phyloP scores from a whole-genome alignment of 1,140 invertebrate species.

The Drosophila pruinosa region DNA sequence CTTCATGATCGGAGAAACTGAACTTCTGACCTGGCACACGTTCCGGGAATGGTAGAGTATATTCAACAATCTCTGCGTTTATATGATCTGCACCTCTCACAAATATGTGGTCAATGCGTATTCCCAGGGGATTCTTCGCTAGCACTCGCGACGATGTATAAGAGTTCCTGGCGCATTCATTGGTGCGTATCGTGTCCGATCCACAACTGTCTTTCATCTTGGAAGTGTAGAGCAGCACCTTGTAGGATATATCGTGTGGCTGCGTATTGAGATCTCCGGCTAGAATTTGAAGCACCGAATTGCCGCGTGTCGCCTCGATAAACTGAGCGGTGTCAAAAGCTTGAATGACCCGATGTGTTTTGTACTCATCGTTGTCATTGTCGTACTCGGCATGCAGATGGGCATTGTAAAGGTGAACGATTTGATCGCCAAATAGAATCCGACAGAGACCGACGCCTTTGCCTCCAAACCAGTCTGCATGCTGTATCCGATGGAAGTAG shows the following conservation, averaged over 20 bases:
- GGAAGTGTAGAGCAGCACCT: conserved; percentile 82
- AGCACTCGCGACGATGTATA: conserved; percentile 87
- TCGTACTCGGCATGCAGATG: conserved; percentile 99
- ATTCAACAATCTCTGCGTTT: conserved; percentile 86
- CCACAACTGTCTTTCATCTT: conserved; percentile 83
- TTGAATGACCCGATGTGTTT: conserved; percentile 94
- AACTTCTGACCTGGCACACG: conserved; percentile 88
- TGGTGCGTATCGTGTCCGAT: conserved; percentile 86
- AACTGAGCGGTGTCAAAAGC: conserved; percentile 97
- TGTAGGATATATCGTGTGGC: conserved; percentile 93
- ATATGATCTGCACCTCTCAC: conserved; percentile 84
- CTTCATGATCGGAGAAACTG: conserved; percentile 96
- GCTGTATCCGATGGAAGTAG: conserved; percentile 97
- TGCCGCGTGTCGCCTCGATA: conserved; percentile 90
- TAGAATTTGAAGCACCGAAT: conserved; percentile 92
- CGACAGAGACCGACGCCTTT: conserved; percentile 97
- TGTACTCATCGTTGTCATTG: conserved; percentile 92
- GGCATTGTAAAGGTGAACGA: conserved; percentile 92
- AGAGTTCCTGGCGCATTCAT: conserved; percentile 91
- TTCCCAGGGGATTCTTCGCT: conserved; percentile 87
- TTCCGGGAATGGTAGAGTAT: conserved; percentile 88
- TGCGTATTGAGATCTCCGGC: conserved; percentile 97
- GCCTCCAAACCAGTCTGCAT: conserved; percentile 99
- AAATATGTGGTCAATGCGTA: conserved; percentile 96
- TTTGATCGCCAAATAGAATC: conserved; percentile 87